Evolutionary conservation across 2,797 vertebrate species (phyloP), one percentile per base, ranked within the genome.

Genomic region (Spheniscus humboldti): DNA sequence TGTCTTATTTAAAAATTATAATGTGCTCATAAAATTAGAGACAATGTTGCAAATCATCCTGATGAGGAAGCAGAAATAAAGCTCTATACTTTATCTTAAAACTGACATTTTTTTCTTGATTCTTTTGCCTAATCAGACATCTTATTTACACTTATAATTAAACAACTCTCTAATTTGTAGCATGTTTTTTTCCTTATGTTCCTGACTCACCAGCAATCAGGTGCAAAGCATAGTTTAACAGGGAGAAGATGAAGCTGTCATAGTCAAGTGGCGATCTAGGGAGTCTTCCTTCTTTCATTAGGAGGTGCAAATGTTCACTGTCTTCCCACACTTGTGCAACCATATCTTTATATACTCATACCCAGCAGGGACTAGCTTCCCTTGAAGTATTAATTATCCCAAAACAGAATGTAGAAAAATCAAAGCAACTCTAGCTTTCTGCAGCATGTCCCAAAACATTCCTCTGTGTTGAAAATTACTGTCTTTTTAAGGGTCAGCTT

Each of bases 51-150:
- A 77, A 93, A 82, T 76, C 45, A 90, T 47, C 50, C 64, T 92
- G 68, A 94, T 77, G 71, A 94, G n/a, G 37, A 88, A 89, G 60
- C n/a, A 91, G 59, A 89, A 88, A 88, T 73, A 52, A 72, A 73
- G 13, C 5, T 43, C 71, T 87, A 11, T 30, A 79, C 30, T 83
- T 75, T 35, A 50, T 90, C 41, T 82, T 81, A 60, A 91, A 82
- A 31, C 8, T 39, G 33, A 53, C 18, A 1, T 2, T 52, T 66
- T 74, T 93, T 76, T 50, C 64, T 68, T 86, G 13, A 66, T 80
- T 86, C 15, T 72, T 74, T 74, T 55, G 22, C 50, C 41, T 86
- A 73, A 88, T 57, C 50, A 88, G 64, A 60, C 5, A 80, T 4
- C 37, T 63, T 74, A 53, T 11, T 88, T 84, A 68, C 11, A 60